Evolutionary conservation across 2,888 invertebrate species (phyloP).

Genomic region (Rhimphoctona megacephalus): DNA sequence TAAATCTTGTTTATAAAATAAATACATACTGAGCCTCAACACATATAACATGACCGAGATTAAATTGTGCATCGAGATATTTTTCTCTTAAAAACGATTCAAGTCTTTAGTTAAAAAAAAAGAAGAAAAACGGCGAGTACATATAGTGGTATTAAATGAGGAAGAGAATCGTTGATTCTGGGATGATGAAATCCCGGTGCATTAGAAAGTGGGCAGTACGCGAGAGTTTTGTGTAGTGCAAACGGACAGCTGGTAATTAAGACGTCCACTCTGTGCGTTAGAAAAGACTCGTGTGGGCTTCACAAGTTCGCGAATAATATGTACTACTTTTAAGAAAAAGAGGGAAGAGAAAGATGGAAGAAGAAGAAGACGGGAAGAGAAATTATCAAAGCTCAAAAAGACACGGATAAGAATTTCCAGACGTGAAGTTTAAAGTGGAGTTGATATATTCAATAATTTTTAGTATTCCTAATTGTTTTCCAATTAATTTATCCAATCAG

Average conservation of each 20-base stretch:
- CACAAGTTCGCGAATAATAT: constrained; percentile 53
- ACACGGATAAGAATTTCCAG: constrained; percentile 3
- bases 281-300: constrained; percentile 63
- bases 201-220: constrained; percentile 80
- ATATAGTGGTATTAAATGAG: constrained; percentile 57
- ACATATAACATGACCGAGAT: not conserved
- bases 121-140: constrained; percentile 51
- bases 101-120: not conserved
- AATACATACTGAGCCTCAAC: not conserved
- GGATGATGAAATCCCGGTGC: constrained; percentile 69
- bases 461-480: not conserved
- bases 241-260: constrained; percentile 80
- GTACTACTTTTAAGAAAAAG: not conserved
- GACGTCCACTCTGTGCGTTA: constrained; percentile 70
- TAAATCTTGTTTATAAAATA: not conserved
- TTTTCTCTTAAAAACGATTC: not conserved
- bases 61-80: not conserved
- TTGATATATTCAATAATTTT: not conserved
- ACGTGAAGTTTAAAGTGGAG: not conserved
- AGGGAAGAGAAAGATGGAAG: not conserved
- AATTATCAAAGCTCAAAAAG: constrained; percentile 32
- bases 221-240: constrained; percentile 65
- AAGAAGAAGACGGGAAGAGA: constrained; percentile 40
- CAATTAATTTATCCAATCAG: not conserved
- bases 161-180: constrained; percentile 63